Evolutionary conservation across 2,888 invertebrate species (phyloP).

Genomic region (Leptinotarsa tumamoca): DNA sequence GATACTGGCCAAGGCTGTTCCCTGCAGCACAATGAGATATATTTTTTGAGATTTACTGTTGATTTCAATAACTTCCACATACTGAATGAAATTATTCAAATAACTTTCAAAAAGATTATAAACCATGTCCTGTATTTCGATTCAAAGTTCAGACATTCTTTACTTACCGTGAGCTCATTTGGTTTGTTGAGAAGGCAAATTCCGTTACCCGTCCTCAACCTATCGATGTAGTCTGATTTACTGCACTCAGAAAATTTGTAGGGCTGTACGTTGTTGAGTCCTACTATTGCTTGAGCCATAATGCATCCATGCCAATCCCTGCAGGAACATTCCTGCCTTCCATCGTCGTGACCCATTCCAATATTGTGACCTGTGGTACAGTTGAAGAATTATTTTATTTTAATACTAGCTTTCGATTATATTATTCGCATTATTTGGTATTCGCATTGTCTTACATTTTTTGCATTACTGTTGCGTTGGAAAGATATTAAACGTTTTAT

Average conservation of each 20-base stretch:
- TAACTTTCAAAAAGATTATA: no score
- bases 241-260: slow-evolving; percentile 98
- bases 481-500: no score
- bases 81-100: no score
- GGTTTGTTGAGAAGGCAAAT: slow-evolving; percentile 95
- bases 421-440: no score
- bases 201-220: slow-evolving; percentile 87
- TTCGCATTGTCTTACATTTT: no score
- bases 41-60: no score
- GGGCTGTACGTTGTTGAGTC: slow-evolving; percentile 91
- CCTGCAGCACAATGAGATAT: no score
- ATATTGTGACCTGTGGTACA: slow-evolving; percentile 81
- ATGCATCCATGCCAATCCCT: slow-evolving; percentile 97
- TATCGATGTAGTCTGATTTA: slow-evolving; percentile 88
- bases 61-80: no score
- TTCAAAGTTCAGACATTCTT: neutral
- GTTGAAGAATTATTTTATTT: neutral
- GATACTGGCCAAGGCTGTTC: no score
- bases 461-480: no score
- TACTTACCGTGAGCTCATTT: slow-evolving; percentile 75
- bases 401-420: neutral
- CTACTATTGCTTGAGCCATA: slow-evolving; percentile 93
- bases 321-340: slow-evolving; percentile 87
- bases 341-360: slow-evolving; percentile 96
- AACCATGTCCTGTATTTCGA: no score